Base-by-base conservation (phyloP, 2,113 vertebrate species). In the Bufo bufo region DNA sequence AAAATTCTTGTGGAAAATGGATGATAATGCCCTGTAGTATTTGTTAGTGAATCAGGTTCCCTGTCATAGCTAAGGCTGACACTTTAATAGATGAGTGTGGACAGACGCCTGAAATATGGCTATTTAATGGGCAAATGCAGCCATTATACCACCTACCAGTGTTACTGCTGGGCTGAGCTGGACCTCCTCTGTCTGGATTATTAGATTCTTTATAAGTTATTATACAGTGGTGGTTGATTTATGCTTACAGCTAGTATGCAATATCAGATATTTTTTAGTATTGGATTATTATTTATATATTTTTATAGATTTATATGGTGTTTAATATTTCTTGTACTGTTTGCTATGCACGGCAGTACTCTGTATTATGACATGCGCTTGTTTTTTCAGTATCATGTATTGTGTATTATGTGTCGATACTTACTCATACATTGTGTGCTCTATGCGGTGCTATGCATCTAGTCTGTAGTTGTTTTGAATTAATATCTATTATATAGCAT, bases 41-140 rank as follows among this genome's bases (percentile, higher is more conserved):
- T 89, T 87, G 77, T 7, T 61, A 77, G 85, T 82, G 86, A 91
- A 90, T 49, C 82, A 63, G 85, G 83, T 72, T 90, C 81, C 87
- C 78, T 0, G 49, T 85, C 45, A 47, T 82, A 16, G 61, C 90
- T 89, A 43, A 90, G 66, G 91, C 47, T 92, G 93, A 90, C 92
- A 91, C 88, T 91, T 83, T 90, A 92, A 94, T 91, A 91, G 88
- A 92, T 92, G 86, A 91, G 90, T 49, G 91, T 0, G 78, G 49
- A 0, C 85, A 7, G 71, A 89, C 10, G 75, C 81, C 92, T 91
- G 92, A 93, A 95, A 94, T 92, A 91, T 86, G 91, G 91, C 87
- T 83, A 0, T 91, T 93, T 93, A 92, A 92, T 74, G 90, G 90
- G 87, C 90, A 86, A 75, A 82, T 59, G 86, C 86, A 74, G 47